phyloP scores from a whole-genome alignment of 2,113 vertebrate species.

The Anhinga rufa region DNA sequence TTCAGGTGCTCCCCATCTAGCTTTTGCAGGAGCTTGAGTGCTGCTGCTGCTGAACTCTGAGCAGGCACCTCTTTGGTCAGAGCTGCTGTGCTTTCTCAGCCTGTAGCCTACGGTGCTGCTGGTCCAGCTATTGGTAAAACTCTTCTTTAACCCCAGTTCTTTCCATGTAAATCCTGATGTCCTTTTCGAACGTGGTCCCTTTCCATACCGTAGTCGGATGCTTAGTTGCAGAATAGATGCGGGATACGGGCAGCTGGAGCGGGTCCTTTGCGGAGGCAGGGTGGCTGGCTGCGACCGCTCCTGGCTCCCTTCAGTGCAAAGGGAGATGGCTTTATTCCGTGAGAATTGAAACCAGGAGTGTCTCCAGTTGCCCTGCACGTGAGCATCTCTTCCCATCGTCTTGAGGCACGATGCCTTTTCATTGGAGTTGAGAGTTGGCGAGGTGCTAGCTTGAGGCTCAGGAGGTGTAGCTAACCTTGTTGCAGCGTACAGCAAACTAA shows the following conservation, averaged over 20 bases:
- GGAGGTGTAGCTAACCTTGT: background rate
- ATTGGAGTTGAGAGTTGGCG: fast-evolving
- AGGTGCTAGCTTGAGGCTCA: background rate
- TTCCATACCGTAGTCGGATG: fast-evolving
- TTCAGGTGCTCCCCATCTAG: background rate
- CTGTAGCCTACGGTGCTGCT: background rate
- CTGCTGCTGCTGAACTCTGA: background rate
- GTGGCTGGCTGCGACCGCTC: background rate
- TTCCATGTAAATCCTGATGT: background rate
- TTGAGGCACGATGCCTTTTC: background rate
- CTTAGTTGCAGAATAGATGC: background rate
- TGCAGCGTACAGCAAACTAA: fast-evolving
- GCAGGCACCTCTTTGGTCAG: background rate
- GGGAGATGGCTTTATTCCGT: background rate
- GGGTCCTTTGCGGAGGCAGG: background rate
- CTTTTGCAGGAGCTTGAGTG: background rate
- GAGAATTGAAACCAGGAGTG: background rate
- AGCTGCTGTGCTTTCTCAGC: background rate
- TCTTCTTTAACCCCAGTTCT: background rate
- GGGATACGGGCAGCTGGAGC: background rate
- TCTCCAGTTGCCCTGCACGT: background rate
- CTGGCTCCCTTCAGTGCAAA: background rate
- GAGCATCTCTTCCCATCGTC: fast-evolving
- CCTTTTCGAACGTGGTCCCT: background rate
- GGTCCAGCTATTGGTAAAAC: background rate